Conservation (phyloP, 2,888 invertebrate genomes). For the Invenusta paracnida region DNA sequence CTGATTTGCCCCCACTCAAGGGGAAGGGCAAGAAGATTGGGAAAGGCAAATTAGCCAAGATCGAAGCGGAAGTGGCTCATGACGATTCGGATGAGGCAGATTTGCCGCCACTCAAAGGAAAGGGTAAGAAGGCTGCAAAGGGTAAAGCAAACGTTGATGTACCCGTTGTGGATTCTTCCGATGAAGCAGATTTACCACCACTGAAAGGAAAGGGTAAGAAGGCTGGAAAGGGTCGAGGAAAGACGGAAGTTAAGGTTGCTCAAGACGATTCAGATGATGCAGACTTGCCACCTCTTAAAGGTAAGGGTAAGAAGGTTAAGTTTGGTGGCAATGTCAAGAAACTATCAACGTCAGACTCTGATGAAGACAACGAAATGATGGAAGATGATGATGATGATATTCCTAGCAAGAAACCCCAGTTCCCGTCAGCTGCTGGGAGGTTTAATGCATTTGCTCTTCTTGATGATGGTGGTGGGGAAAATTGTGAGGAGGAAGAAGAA, state of each 20-base stretch:
- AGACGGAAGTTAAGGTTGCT: too few relatives aligned
- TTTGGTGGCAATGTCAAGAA: neutral
- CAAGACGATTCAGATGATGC: neutral
- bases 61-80: neutral
- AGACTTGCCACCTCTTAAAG: neutral
- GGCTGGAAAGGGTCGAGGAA: neutral
- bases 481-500: neutral
- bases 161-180: neutral
- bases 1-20: neutral
- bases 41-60: neutral
- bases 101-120: neutral
- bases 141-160: neutral
- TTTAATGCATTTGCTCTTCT: neutral
- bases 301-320: conserved; percentile 2
- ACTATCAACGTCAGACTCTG: neutral
- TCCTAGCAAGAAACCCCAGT: too few relatives aligned
- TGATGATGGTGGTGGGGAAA: neutral
- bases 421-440: conserved; percentile 29
- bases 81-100: neutral
- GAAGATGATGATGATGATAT: conserved; percentile 30
- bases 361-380: neutral
- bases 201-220: conserved; percentile 9
- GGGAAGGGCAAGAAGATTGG: neutral
- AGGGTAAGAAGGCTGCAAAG: neutral
- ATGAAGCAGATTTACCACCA: neutral